Base-by-base conservation (phyloP, 2,888 invertebrate species). In the Hyposoter didymator region DNA sequence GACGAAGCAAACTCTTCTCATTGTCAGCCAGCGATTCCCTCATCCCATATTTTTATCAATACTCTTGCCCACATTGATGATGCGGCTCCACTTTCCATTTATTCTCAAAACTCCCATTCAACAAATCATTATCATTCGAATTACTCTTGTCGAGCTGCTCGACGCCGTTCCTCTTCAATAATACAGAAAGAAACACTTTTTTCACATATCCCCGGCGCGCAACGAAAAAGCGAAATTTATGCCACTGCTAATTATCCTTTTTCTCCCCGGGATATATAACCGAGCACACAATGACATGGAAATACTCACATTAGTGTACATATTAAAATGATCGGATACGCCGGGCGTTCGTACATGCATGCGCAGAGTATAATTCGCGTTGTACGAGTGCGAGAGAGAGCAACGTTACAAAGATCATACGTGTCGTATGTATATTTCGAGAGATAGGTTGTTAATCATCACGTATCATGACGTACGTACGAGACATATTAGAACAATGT, bases 401-500 rank as follows among this genome's bases (percentile, higher is more conserved):
- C 39, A 72, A 78, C 43, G 19, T 59, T 28, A 32, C 28, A 32
- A 47, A 64, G 62, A 70, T 22, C n/a, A 52, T 78, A 80, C 39
- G 12, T 45, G 45, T 39, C 22, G 2, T 64, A 73, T 39, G 67
- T 49, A 67, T 43, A 49, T 78, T 69, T 74, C 10, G 45, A 67
- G 59, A 75, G 43, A 66, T 81, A 47, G 73, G 87, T 82, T 89
- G 85, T 88, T 91, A 91, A 92, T 92, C 89, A 92, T 91, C 91
- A 55, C 84, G 90, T 91, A 91, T 92, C 67, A 74, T 90, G 92
- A 91, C 91, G 91, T 89, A 90, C 88, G 89, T 87, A 88, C 72
- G 82, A 82, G 90, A 90, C 90, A 91, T 91, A 91, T 91, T 90
- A 90, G 85, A 59, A 10, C 32, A 88, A 90, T 90, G 87, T 86